These are phyloP conservation scores for Drosophila kambysellisi DNA, from an alignment of 2,888 invertebrate genomes.

Conservation along the genomic window DNA sequence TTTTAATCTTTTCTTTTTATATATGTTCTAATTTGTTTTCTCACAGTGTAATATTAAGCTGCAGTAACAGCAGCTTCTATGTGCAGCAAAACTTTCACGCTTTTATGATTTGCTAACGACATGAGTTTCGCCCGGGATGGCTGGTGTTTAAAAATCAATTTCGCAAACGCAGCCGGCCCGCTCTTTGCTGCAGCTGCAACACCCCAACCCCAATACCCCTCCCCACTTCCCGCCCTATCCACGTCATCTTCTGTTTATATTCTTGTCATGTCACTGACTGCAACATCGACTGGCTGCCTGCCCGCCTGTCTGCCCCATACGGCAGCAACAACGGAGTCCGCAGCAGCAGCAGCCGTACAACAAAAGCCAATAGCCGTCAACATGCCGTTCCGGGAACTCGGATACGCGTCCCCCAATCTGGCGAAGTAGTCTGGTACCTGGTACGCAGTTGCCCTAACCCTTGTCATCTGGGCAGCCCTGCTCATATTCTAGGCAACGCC, in stretches of 20 bases:
- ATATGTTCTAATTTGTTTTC: background rate
- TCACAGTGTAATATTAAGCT: constrained; percentile 37
- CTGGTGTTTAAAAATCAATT: constrained; percentile 81
- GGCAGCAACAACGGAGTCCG: constrained; percentile 22
- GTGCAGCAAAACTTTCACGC: constrained; percentile 57
- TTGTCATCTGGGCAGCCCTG: background rate
- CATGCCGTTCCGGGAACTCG: constrained; percentile 31
- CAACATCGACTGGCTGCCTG: constrained; percentile 43
- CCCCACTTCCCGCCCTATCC: background rate
- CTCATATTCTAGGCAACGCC: constrained; percentile 40
- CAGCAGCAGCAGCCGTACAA: constrained; percentile 49
- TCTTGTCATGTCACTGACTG: constrained; percentile 69
- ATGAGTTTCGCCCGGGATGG: constrained; percentile 52
- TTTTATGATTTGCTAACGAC: constrained; percentile 83
- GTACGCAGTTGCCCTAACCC: background rate
- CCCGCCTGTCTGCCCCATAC: constrained; percentile 15
- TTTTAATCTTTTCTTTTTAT: background rate
- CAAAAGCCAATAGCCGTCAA: constrained; percentile 78
- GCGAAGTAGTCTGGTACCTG: background rate
- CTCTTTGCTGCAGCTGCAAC: constrained; percentile 32
- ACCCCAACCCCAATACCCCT: background rate
- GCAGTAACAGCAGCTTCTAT: constrained; percentile 5
- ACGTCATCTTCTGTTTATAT: constrained; percentile 62
- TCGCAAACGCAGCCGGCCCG: constrained; percentile 62
- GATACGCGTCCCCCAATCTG: constrained; percentile 4